Evolutionary conservation across 2,888 invertebrate genomes (phyloP).

Genomic region (Caenorhabditis sp.): DNA sequence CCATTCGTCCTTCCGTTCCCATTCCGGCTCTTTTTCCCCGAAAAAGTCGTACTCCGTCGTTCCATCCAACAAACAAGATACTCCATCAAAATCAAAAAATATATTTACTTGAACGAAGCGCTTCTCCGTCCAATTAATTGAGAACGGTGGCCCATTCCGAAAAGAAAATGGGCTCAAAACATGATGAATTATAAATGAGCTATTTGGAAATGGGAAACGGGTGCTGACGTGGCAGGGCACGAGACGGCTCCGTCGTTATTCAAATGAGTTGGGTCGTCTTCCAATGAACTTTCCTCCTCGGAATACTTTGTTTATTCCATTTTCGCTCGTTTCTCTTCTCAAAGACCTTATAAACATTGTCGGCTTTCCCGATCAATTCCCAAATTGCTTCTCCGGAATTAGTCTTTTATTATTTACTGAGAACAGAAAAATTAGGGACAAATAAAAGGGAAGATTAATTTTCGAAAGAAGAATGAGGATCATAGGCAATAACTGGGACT

Average conservation of each 20-base stretch:
- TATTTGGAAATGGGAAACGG: slow-evolving; percentile 1
- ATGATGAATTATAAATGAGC: slow-evolving; percentile 31
- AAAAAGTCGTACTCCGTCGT: background rate
- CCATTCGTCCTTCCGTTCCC: background rate
- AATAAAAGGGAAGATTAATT: background rate
- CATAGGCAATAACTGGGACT: background rate
- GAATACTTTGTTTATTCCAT: slow-evolving; percentile 10
- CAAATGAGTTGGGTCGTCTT: no score
- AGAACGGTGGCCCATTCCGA: slow-evolving; percentile 9
- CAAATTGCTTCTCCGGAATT: background rate
- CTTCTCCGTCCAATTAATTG: background rate
- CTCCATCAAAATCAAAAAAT: slow-evolving; percentile 48
- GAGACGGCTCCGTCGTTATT: background rate
- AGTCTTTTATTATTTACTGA: slow-evolving; percentile 3
- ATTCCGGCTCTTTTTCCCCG: background rate
- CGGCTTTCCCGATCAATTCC: background rate
- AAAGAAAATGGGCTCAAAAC: slow-evolving; percentile 19
- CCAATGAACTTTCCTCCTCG: background rate
- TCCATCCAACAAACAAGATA: slow-evolving; percentile 36
- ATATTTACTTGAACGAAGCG: slow-evolving; percentile 14
- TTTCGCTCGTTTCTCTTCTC: slow-evolving; percentile 2
- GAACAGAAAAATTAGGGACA: background rate
- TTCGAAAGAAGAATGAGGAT: background rate
- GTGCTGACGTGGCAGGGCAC: background rate
- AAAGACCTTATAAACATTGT: slow-evolving; percentile 5